A percentile compares a stretch with the other conserved stretches of the same genome.
Conservation (phyloP, 2,888 invertebrate species). For the Plebejus anna region DNA sequence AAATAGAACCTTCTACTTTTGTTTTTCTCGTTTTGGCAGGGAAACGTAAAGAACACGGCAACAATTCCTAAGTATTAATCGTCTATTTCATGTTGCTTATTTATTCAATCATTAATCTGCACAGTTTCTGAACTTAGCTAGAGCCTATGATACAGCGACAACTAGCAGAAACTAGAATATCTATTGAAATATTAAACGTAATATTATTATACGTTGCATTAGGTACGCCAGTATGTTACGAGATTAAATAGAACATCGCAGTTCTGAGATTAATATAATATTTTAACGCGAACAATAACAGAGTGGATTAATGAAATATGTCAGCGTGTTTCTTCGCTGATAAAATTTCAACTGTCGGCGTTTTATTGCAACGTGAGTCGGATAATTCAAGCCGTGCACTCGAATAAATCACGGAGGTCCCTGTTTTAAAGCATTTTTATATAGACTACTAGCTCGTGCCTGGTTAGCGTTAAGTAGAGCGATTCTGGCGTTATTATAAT, state of each 20-base stretch:
- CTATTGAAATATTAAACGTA: too few species aligned
- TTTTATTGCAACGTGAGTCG: slow-evolving; percentile 69
- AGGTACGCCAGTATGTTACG: slow-evolving; percentile 35
- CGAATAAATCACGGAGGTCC: slow-evolving; percentile 74
- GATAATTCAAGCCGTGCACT: slow-evolving; percentile 67
- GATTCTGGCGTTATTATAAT: not conserved
- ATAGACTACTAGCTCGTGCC: not conserved
- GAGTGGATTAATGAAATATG: slow-evolving; percentile 69
- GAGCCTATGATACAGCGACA: too few species aligned
- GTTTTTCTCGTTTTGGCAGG: too few species aligned
- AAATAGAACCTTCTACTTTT: too few species aligned
- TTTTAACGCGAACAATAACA: slow-evolving; percentile 66
- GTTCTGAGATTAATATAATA: slow-evolving; percentile 71
- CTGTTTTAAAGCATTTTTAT: slow-evolving; percentile 37
- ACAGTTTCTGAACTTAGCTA: too few species aligned
- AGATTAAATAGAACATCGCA: slow-evolving; percentile 62
- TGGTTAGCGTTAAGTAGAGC: not conserved
- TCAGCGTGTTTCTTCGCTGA: slow-evolving; percentile 70
- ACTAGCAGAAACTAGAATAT: too few species aligned
- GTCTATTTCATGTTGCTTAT: too few species aligned
- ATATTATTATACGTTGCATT: not conserved
- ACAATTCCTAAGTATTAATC: too few species aligned
- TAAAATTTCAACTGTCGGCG: slow-evolving; percentile 68
- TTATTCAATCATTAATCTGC: too few species aligned
- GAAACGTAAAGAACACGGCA: too few species aligned